Evolutionary conservation across 2,113 vertebrate genomes (phyloP).

Genomic region (Xiphorhynchus elegans): DNA sequence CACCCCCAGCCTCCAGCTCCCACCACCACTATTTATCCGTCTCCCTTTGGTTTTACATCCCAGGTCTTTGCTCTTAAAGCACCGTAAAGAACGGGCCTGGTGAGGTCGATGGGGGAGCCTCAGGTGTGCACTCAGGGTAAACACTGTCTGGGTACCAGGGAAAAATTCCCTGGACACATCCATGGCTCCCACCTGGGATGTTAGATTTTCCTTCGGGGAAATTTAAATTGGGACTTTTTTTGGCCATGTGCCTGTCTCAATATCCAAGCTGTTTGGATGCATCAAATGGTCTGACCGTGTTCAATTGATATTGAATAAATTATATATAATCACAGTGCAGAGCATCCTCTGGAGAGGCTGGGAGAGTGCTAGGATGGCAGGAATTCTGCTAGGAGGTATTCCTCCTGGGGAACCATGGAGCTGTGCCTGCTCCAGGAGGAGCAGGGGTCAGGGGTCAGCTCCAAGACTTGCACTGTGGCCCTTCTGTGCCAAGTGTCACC

Average conservation of each 20-base stretch:
- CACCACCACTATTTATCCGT: fast-evolving
- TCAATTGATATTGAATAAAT: background rate
- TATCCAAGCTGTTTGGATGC: background rate
- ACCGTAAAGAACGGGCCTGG: fast-evolving
- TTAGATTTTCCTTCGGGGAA: background rate
- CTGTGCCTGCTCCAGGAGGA: background rate
- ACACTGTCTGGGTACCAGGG: fast-evolving
- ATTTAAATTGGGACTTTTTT: background rate
- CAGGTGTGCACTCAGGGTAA: background rate
- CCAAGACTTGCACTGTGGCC: background rate
- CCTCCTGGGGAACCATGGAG: fast-evolving
- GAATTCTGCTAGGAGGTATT: background rate
- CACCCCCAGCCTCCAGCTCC: background rate
- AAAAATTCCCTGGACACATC: fast-evolving
- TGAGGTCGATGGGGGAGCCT: fast-evolving
- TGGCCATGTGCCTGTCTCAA: background rate
- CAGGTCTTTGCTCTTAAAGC: fast-evolving
- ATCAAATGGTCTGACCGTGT: background rate
- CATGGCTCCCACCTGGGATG: fast-evolving
- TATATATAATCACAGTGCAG: background rate
- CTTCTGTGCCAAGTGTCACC: fast-evolving
- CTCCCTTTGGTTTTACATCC: background rate
- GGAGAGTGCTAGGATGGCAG: background rate
- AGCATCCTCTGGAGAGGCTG: background rate
- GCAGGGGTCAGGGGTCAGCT: background rate